Conservation (phyloP, 1,140 invertebrate species). For the Rhopalosiphum padi region DNA sequence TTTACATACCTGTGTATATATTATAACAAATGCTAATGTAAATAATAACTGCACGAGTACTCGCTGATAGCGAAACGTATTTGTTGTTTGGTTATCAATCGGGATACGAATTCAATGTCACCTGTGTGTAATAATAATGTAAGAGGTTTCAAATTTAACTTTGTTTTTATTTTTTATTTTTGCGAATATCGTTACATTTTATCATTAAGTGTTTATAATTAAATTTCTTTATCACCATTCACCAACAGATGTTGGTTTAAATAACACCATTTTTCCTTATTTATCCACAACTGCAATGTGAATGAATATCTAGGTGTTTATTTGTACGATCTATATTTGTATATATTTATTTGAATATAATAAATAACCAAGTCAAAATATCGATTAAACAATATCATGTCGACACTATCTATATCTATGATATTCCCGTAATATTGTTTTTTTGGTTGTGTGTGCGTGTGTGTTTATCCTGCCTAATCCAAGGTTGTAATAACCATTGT, state of each 20-base stretch:
- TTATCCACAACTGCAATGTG: neutral
- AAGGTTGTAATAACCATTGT: constrained; percentile 20
- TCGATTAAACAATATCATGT: neutral
- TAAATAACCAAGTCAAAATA: neutral
- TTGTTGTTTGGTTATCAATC: neutral
- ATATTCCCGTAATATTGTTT: neutral
- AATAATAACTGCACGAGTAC: neutral
- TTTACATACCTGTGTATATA: neutral
- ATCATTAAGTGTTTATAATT: neutral
- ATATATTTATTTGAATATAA: neutral
- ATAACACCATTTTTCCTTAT: neutral
- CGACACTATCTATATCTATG: neutral
- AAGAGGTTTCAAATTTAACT: neutral
- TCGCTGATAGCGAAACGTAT: neutral
- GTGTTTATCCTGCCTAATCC: neutral
- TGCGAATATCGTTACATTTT: neutral
- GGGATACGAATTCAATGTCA: neutral
- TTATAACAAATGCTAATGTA: neutral
- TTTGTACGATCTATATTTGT: neutral
- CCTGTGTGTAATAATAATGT: neutral
- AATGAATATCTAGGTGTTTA: neutral
- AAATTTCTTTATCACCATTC: neutral
- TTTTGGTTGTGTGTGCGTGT: neutral
- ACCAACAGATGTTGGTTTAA: neutral
- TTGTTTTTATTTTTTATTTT: neutral